Percentiles rank a stretch among this genome's conserved stretches.
These are phyloP conservation scores for Tenebrio molitor DNA, from an alignment of 1,140 invertebrate species.

Conservation along the genomic window DNA sequence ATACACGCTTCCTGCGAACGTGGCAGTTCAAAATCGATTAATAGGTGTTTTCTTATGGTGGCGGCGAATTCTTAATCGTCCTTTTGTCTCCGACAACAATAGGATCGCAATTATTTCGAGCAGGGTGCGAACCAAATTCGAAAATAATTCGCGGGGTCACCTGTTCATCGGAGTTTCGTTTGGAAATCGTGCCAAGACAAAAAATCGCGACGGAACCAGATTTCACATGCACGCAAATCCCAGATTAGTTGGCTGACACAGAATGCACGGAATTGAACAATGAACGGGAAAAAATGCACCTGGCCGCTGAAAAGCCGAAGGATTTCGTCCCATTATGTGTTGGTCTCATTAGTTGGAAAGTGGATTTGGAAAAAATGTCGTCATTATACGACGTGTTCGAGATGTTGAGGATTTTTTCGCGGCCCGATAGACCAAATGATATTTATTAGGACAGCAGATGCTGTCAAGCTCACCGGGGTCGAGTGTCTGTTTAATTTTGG, in stretches of 20 bases:
- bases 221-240: constrained; percentile 31
- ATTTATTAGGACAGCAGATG: constrained; percentile 18
- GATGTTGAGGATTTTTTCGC: constrained; percentile 2
- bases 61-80: constrained; percentile 26
- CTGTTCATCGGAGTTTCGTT: constrained; percentile 17
- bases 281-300: constrained; percentile 33
- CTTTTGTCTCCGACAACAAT: constrained; percentile 37
- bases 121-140: constrained; percentile 24
- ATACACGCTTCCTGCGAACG: constrained; percentile 5
- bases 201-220: constrained; percentile 26
- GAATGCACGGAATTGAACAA: constrained; percentile 37
- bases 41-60: constrained; percentile 11
- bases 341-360: constrained; percentile 2
- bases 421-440: neutral
- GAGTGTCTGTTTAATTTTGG: constrained; percentile 23
- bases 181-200: constrained; percentile 1
- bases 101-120: constrained; percentile 37
- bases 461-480: neutral
- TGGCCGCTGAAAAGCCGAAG: constrained; percentile 9
- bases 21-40: constrained; percentile 21
- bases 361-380: constrained; percentile 7
- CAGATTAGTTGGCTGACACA: constrained; percentile 38
- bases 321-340: constrained; percentile 22
- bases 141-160: constrained; percentile 41
- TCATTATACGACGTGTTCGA: constrained; percentile 21